Evolutionary conservation across 2,113 vertebrate genomes (phyloP), one percentile per base, ranked within the genome.

Genomic region (Noturus placidus): DNA sequence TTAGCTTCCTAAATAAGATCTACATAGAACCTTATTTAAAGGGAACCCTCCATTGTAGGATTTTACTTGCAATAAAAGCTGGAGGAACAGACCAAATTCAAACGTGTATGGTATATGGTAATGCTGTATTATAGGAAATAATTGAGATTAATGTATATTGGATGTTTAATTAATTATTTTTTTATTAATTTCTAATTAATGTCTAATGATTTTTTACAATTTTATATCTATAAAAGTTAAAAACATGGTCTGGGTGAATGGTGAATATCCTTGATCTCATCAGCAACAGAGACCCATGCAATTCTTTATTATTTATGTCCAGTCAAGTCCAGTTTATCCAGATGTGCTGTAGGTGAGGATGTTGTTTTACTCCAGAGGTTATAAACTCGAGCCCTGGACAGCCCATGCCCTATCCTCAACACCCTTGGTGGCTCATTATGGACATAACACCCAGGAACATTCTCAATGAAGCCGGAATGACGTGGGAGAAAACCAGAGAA

Each of bases 221-320:
- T 2, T 2, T 70, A 17, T 70, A 38, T 38, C 7, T 38, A 20
- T 22, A 38, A 38, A 38, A 72, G 33, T 3, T 72, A 72, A 19
- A 70, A 14, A 19, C 15, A 22, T 38, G 8, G 7, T 38, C 35
- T 72, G 69, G 69, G 33, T 22, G 5, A 74, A 42, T 42, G 5
- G 20, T 46, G 15, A 20, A 42, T 10, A 46, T 46, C 27, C 61
- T 30, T 56, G 79, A 84, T 82, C 63, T 84, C 63, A 87, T 78
- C 82, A 81, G 82, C 88, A 84, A 63, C 85, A 79, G 2, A 50
- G 50, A 83, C 46, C 65, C 52, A 14, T 74, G 38, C 79, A 82
- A 46, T 69, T 56, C 52, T 59, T 69, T 8, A 54, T 52, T 42
- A 56, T 56, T 79, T 30, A 79, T 14, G 46, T 79, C 15, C 19